These are phyloP conservation scores for Ginglymostoma cirratum DNA, from an alignment of 2,113 vertebrate species.

Conservation along the genomic window DNA sequence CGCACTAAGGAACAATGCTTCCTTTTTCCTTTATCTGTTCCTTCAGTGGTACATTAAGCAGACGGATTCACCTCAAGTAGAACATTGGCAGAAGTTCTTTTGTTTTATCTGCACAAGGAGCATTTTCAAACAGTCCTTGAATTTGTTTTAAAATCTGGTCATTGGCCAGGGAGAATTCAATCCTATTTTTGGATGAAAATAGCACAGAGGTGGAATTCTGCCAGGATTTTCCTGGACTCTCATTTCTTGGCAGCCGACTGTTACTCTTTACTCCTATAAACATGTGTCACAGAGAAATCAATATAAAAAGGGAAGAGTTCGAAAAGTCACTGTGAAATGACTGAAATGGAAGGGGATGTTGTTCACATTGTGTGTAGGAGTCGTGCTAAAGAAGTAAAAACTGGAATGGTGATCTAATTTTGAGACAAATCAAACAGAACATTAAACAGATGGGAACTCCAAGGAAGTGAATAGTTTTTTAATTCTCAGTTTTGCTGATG, in stretches of 20 bases:
- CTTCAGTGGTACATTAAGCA: slow-evolving; percentile 26
- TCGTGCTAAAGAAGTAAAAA: not conserved
- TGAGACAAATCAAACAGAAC: not conserved
- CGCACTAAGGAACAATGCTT: not conserved
- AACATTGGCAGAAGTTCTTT: slow-evolving; percentile 50
- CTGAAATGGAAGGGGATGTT: not conserved
- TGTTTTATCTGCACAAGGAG: slow-evolving; percentile 52
- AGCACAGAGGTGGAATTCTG: slow-evolving; percentile 46
- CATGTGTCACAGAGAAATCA: not conserved
- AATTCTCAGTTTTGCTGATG: not conserved
- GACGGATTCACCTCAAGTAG: slow-evolving; percentile 44
- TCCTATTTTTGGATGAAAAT: slow-evolving; percentile 59
- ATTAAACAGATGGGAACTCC: not conserved
- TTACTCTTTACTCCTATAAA: slow-evolving; percentile 5
- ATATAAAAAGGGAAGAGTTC: not conserved
- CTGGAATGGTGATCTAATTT: too few species aligned
- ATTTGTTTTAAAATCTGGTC: slow-evolving; percentile 43
- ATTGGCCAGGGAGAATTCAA: slow-evolving; percentile 60
- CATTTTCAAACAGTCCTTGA: slow-evolving; percentile 42
- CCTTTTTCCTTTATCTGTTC: not conserved
- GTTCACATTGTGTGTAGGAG: not conserved
- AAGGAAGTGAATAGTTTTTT: not conserved
- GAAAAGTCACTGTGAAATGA: not conserved
- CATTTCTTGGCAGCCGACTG: slow-evolving; percentile 1
- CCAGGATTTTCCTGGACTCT: slow-evolving; percentile 47